Evolutionary conservation across 2,113 vertebrate genomes (phyloP), one percentile per base, ranked within the genome.

Genomic region (Pampusana beccarii): DNA sequence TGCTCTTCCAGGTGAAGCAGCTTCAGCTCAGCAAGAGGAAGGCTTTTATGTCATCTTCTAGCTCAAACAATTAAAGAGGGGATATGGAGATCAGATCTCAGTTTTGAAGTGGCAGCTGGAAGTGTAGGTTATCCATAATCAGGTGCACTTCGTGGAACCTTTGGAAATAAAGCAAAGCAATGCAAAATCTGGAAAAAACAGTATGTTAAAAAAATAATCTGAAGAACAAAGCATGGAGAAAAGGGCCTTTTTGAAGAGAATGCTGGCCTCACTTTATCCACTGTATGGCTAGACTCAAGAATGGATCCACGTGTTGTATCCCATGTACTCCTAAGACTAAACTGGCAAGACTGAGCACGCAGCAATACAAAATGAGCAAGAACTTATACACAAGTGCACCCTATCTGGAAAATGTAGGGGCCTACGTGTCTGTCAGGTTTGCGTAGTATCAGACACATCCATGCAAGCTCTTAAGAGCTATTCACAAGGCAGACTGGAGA

Each of bases 361-460:
- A 51, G 34, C n/a, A 51, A 11, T 61, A 20, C 53, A 16, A 31
- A 56, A 1, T n/a, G 40, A 62, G 6, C 40, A n/a, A 38, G 24
- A 51, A 21, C 42, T 31, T 66, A 25, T 0, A n/a, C 9, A 9
- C 13, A 9, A 26, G 34, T 75, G 29, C 56, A 75, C 58, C 5
- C 0, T n/a, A 13, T 50, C 42, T 72, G 34, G 48, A 54, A 26
- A 15, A 2, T 3, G 29, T 24, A 42, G 61, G 17, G 21, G 50
- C 17, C 51, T 53, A 16, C 0, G 0, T 60, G 38, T 19, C 62
- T 50, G 16, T 46, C 19, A 42, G 10, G 38, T 72, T 64, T 83
- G 53, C 16, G 2, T 21, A 4, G 0, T 50, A 5, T 33, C 13
- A 6, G n/a, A 19, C 36, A 11, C 11, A 38, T 72, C 53, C 50